Base-by-base conservation (phyloP, 2,888 invertebrate genomes). In the Heteromurus nitidus region DNA sequence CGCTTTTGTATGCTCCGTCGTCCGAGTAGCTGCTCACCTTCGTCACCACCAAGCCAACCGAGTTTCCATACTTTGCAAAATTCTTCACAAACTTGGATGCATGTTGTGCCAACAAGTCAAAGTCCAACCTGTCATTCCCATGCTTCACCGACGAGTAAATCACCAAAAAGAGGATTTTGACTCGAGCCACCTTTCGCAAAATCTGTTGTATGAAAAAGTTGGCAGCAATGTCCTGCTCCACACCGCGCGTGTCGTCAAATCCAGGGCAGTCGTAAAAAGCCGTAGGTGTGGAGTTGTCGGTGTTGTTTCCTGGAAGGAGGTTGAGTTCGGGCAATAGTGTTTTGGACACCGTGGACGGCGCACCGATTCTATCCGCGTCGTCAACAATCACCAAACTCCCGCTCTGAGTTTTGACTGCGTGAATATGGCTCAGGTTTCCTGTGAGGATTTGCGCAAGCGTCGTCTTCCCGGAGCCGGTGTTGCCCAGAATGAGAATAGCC, bases 221-320 rank as follows among this genome's bases (percentile, higher is more conserved):
- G 2, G 62, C 62, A 62, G 62, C 62, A 18, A 62, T 62, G 20
- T 62, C 62, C n/a, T 5, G 2, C 3, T 7, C 30, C 9, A 30
- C 11, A 30, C 67, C 67, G 11, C 75, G 50, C 24, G 47, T 67
- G 42, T 70, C 60, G 28, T 67, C 67, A 47, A 73, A 62, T 2
- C 73, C 67, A 24, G 69, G 69, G 20, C 55, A 70, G 58, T 70
- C 70, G 18, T 70, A 70, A 42, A 70, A 42, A 18, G 36, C 36
- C n/a, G n/a, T n/a, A n/a, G n/a, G n/a, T 2, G n/a, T 20, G n/a
- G n/a, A n/a, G n/a, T n/a, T n/a, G n/a, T n/a, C n/a, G n/a, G n/a
- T n/a, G 20, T 7, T 9, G 7, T 7, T 9, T 7, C 9, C 9
- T 2, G 5, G 30, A 60, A 18, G 26, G 5, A 30, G 18, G 7